Percentiles rank a stretch among this genome's conserved stretches.
Evolutionary conservation across 1,140 invertebrate genomes (phyloP).

Genomic region (Micrasema longulum): DNA sequence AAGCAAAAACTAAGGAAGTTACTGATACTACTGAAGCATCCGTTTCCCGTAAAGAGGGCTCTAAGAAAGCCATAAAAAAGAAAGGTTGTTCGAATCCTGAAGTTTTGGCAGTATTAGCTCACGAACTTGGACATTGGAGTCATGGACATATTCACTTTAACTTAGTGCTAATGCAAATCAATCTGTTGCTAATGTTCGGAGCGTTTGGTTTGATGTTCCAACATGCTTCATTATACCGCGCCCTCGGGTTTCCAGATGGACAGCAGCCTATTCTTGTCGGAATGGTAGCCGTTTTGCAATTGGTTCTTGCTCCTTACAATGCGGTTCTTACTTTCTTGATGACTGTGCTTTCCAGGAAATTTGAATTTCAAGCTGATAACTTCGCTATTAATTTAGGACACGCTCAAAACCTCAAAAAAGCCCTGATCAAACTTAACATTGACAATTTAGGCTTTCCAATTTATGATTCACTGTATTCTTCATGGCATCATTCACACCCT

Average conservation of each 20-base stretch:
- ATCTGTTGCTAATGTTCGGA: constrained; percentile 82
- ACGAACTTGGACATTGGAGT: constrained; percentile 99
- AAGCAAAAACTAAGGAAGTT: constrained; percentile 28
- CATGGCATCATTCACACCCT: constrained; percentile 97
- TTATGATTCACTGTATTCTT: constrained; percentile 89
- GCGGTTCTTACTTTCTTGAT: constrained; percentile 80
- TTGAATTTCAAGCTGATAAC: constrained; percentile 97
- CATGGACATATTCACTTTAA: constrained; percentile 92
- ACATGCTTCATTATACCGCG: constrained; percentile 81
- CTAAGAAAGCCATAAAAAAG: constrained; percentile 52
- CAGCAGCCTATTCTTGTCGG: constrained; percentile 91
- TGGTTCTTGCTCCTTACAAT: constrained; percentile 94
- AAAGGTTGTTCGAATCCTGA: constrained; percentile 93
- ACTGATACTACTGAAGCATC: constrained; percentile 47
- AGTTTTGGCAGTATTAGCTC: constrained; percentile 93
- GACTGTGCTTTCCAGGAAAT: constrained; percentile 78
- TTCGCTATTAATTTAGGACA: constrained; percentile 88
- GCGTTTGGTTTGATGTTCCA: constrained; percentile 91
- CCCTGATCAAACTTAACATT: constrained; percentile 92
- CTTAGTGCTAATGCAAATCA: constrained; percentile 84
- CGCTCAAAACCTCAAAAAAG: constrained; percentile 76
- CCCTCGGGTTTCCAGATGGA: constrained; percentile 87
- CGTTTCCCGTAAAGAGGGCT: constrained; percentile 63
- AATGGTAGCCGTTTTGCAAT: constrained; percentile 90
- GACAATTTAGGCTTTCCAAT: constrained; percentile 96